phyloP scores from a whole-genome alignment of 2,113 vertebrate species.

The Spheniscus mendiculus region DNA sequence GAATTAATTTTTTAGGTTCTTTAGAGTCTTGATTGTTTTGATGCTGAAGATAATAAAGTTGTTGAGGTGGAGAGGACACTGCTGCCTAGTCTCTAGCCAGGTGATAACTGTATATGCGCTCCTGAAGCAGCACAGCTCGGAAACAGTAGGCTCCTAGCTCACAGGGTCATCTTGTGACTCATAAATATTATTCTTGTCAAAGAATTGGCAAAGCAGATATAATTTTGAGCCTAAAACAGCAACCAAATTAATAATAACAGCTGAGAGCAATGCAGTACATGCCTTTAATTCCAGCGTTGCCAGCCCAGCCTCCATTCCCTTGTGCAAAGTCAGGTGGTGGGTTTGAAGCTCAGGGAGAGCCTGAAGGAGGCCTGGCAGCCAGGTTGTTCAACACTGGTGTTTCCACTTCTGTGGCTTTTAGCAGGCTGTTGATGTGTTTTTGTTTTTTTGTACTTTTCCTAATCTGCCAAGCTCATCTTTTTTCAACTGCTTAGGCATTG shows the following conservation, averaged over 20 bases:
- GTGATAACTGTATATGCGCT: fast-evolving
- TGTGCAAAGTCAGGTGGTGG: not conserved
- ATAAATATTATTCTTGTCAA: conserved; percentile 35
- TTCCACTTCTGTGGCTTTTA: not conserved
- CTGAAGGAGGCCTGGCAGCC: not conserved
- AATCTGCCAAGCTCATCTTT: not conserved
- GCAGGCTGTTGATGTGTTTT: not conserved
- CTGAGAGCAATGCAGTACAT: conserved; percentile 3
- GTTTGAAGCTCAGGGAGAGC: not conserved
- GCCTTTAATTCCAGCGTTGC: not conserved
- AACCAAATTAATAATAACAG: not conserved
- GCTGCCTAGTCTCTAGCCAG: not conserved
- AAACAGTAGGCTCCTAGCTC: not conserved
- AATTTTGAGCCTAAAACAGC: conserved; percentile 10
- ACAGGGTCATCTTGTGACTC: not conserved
- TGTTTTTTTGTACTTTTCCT: not conserved
- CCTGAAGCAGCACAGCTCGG: fast-evolving
- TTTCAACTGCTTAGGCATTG: not conserved
- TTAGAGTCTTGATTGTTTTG: not conserved
- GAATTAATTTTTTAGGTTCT: not conserved
- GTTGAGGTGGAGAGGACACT: not conserved
- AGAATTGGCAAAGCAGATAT: not conserved
- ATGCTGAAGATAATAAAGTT: not conserved
- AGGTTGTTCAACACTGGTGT: not conserved
- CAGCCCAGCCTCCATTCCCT: not conserved